Evolutionary conservation across 2,797 vertebrate genomes (phyloP), one percentile per base, ranked within the genome.

Genomic region (Dicrostonyx torquatus): DNA sequence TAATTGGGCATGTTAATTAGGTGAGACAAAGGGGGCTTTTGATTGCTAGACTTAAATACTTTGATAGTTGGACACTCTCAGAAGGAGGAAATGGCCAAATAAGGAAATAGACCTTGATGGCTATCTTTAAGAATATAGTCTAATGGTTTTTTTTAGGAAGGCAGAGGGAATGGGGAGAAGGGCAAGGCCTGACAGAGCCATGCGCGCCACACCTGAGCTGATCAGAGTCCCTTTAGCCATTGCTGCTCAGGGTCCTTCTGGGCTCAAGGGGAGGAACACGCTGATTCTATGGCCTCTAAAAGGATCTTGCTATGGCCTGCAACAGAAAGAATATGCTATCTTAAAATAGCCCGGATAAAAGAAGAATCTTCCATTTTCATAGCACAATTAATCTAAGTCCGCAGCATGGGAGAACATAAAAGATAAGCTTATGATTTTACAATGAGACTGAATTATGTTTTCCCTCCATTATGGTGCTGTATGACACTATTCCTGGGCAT

Each of bases 341-440:
- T 80, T 34, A 22, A 83, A 90, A 73, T 93, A 24, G 72, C 45
- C 7, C 68, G 14, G 0, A 72, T 88, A 60, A 88, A 95, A 86
- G 29, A 66, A 60, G 31, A 91, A 37, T 70, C 78, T 89, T 80
- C 64, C 11, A 53, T 86, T 80, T 84, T 72, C 50, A 48, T 31
- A 75, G 26, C 2, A 55, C 4, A 26, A 1, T 43, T 73, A 94
- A 60, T 80, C 43, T 92, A 83, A 79, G 40, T 64, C 60, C 68
- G 15, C 0, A 70, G 68, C 15, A 73, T 78, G 37, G 26, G 34
- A 90, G 70, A 37, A 84, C 0, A 1, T 66, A 26, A 72, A 90
- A 64, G 87, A 94, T 17, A 72, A 93, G 31, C 48, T 12, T 10
- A 34, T 84, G n/a, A 22, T 91, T 87, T 91, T 86, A 34, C 91